phyloP scores from a whole-genome alignment of 2,113 vertebrate genomes.

The Heteronetta atricapilla region DNA sequence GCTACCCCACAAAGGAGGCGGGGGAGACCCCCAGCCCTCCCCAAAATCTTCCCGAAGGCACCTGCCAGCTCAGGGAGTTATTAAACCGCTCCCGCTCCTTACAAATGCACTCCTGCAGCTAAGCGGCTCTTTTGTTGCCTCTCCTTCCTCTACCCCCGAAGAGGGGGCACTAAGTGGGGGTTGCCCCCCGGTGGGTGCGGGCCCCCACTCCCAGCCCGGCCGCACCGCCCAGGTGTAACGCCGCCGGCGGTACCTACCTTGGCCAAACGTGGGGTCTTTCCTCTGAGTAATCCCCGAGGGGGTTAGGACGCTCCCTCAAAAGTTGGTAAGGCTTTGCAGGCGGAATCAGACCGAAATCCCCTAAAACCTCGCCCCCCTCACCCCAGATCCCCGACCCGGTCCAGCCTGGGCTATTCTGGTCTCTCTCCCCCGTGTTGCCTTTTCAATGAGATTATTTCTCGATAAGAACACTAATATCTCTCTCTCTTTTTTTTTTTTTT shows the following conservation, averaged over 20 bases:
- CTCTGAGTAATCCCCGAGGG: neutral
- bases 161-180: neutral
- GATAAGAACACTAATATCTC: neutral
- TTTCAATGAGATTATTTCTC: neutral
- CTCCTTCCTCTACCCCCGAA: neutral
- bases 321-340: neutral
- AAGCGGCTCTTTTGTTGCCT: neutral
- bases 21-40: neutral
- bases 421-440: neutral
- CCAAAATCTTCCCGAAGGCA: neutral
- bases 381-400: too few relatives aligned
- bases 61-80: neutral
- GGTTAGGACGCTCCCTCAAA: neutral
- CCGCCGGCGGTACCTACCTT: neutral
- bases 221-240: neutral
- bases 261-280: neutral
- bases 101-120: neutral
- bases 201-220: neutral
- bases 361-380: neutral
- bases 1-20: too few relatives aligned
- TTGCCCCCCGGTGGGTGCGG: neutral
- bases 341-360: neutral
- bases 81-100: neutral
- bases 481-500: neutral
- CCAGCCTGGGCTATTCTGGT: neutral